Conservation (phyloP, 2,888 invertebrate species). For the Microctonus brassicae region DNA sequence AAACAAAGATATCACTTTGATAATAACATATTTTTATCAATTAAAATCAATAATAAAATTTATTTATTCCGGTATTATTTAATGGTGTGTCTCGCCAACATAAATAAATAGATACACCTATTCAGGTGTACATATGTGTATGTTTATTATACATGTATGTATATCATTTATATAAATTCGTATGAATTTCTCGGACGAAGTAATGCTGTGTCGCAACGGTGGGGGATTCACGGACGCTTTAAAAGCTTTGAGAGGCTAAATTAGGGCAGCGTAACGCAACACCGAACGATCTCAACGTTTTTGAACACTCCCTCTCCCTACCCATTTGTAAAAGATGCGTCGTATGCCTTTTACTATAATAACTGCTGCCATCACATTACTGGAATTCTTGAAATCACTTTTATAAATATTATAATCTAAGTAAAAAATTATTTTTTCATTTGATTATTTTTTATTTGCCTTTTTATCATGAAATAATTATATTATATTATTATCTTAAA, state of each 20-base stretch:
- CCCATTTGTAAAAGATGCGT: conserved; percentile 18
- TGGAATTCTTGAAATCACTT: conserved; percentile 14
- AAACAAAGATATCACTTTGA: too few species aligned
- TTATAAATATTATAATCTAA: neutral
- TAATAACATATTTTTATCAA: too few species aligned
- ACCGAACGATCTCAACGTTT: conserved; percentile 55
- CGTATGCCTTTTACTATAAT: conserved; percentile 2
- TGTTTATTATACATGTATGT: neutral
- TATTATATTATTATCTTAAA: too few species aligned
- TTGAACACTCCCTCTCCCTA: conserved; percentile 29
- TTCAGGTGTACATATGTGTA: conserved; percentile 5
- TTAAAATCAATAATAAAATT: neutral
- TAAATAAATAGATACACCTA: neutral
- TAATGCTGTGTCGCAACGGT: conserved; percentile 41
- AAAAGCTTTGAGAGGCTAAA: conserved; percentile 62
- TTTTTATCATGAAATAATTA: neutral
- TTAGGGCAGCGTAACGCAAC: conserved; percentile 70
- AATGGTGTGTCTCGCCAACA: neutral
- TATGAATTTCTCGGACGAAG: conserved; percentile 59
- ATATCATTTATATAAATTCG: conserved; percentile 19
- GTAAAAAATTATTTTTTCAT: too few species aligned
- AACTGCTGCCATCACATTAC: conserved; percentile 20
- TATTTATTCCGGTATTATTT: neutral
- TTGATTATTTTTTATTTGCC: neutral
- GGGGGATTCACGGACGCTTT: conserved; percentile 55